A percentile compares a stretch with the other conserved stretches of the same genome.
Conservation (phyloP, 2,797 vertebrate species). For the Neomorphus geoffroyi region DNA sequence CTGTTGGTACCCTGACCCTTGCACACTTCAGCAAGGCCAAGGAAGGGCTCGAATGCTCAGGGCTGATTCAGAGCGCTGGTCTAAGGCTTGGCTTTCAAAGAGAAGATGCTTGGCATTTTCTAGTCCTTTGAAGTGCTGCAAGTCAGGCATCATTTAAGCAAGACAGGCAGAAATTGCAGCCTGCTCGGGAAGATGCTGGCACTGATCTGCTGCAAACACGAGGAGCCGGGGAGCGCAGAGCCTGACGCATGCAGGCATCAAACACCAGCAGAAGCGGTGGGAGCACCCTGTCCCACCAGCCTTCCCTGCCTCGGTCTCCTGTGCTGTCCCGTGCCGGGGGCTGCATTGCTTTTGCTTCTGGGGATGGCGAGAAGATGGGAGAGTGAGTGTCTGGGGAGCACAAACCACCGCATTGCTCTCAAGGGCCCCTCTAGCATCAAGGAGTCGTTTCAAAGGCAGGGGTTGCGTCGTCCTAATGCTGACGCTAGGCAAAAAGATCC, state of each 20-base stretch:
- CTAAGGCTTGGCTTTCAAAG: neutral
- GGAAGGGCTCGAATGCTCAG: neutral
- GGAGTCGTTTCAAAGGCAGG: constrained; percentile 51
- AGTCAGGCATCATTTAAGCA: neutral
- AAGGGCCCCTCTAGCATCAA: neutral
- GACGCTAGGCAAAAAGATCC: neutral
- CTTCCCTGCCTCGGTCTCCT: neutral
- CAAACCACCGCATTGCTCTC: fast-evolving
- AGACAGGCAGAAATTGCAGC: neutral
- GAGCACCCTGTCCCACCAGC: neutral
- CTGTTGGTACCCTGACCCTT: neutral
- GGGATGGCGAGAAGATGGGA: fast-evolving
- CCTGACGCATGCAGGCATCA: neutral
- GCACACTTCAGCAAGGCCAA: neutral
- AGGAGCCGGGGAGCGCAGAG: neutral
- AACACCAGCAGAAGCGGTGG: neutral
- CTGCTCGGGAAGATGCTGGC: neutral
- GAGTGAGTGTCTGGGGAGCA: fast-evolving
- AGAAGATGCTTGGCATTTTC: neutral
- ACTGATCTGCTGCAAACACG: neutral
- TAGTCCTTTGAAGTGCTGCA: neutral
- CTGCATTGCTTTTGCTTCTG: neutral
- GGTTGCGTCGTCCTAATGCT: neutral
- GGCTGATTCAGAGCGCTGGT: neutral
- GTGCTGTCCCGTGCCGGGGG: fast-evolving